A percentile compares a stretch with the other conserved stretches of the same genome.
Evolutionary conservation across 2,113 vertebrate species (phyloP).

Genomic region (Boleophthalmus pectinirostris): DNA sequence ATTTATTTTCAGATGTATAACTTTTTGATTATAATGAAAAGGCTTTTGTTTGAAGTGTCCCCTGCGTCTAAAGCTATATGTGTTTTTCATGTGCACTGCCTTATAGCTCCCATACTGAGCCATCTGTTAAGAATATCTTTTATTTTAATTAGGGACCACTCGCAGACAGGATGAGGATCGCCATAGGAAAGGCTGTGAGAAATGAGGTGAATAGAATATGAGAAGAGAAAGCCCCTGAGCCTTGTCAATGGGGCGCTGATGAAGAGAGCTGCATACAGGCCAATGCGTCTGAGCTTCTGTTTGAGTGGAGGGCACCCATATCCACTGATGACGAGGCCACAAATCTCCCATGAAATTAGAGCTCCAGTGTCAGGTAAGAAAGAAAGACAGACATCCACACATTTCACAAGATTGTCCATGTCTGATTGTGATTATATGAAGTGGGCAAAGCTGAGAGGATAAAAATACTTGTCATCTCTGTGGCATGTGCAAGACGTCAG

Average conservation of each 20-base stretch:
- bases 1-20: not conserved
- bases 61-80: not conserved
- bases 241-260: not conserved
- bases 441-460: not conserved
- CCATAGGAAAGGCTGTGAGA: not conserved
- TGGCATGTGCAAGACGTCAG: not conserved
- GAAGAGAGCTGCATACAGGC: not conserved
- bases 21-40: not conserved
- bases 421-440: not conserved
- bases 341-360: not conserved
- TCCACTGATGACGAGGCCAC: not conserved
- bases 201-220: not conserved
- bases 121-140: not conserved
- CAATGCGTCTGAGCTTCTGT: not conserved
- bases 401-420: not conserved
- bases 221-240: not conserved
- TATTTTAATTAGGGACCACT: not conserved
- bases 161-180: not conserved
- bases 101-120: not conserved
- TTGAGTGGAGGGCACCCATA: not conserved
- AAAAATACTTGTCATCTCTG: constrained; percentile 3
- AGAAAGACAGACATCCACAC: not conserved
- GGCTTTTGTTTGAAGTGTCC: not conserved
- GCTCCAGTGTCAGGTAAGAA: not conserved
- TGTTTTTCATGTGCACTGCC: not conserved